Evolutionary conservation across 2,888 invertebrate species (phyloP).

Genomic region (Horisme vitalbata): DNA sequence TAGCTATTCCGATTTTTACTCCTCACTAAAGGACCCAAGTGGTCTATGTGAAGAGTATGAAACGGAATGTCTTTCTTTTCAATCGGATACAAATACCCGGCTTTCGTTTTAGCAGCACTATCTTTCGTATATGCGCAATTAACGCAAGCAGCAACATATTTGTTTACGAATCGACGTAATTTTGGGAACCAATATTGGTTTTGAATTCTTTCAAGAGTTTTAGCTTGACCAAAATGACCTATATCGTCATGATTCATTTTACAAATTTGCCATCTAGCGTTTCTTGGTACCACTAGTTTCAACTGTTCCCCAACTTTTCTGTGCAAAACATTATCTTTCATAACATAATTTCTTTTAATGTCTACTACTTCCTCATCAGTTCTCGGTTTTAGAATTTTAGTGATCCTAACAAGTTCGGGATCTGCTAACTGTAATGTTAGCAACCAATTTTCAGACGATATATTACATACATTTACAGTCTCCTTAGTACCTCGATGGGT

Average conservation of each 20-base stretch:
- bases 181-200: constrained; percentile 11
- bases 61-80: constrained; percentile 7
- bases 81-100: constrained; percentile 4
- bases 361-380: no score
- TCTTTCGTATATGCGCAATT: constrained; percentile 10
- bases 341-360: constrained; percentile 2
- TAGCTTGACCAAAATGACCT: neutral
- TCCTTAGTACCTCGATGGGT: no score
- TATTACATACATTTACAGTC: neutral
- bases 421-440: constrained; percentile 9
- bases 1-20: constrained; percentile 3
- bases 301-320: neutral
- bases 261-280: constrained; percentile 6
- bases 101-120: neutral
- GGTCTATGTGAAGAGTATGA: constrained; percentile 11
- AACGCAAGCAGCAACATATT: no score
- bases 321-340: neutral
- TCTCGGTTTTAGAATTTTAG: no score
- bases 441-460: constrained; percentile 9
- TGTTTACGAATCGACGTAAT: constrained; percentile 11
- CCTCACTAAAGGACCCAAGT: constrained; percentile 12
- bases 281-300: constrained; percentile 4
- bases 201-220: constrained; percentile 5
- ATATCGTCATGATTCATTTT: constrained; percentile 6
- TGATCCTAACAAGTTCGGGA: constrained; percentile 6